Base-by-base conservation (phyloP, 2,113 vertebrate genomes). In the Romanogobio albipinnatus region DNA sequence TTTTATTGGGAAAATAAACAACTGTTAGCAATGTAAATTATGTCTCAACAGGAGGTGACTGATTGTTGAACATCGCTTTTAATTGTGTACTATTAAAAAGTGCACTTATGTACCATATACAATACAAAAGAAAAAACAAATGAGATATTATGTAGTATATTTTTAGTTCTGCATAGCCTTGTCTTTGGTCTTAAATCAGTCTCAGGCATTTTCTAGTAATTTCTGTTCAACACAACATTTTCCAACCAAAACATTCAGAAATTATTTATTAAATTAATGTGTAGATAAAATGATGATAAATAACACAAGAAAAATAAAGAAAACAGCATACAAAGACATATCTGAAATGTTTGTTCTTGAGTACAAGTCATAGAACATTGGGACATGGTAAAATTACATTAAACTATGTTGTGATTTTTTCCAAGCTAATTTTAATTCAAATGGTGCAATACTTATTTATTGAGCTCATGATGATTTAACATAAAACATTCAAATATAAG, bases 161-260 rank as follows among this genome's bases (percentile, higher is more conserved):
- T 53, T 10, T 15, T 84, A 70, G 33, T 51, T 84, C 75, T 89
- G 86, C 86, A 87, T 86, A 86, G 78, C 85, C 76, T 84, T 82
- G 74, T 84, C 88, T 89, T 89, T 87, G 84, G 81, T 86, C 45
- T 84, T 9, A 53, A 76, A 88, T 22, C 59, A 51, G 73, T 83
- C 29, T 58, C 74, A 14, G 39, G 15, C 70, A 45, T 47, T 51
- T 29, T 49, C 7, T 3, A 17, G 29, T 78, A 5, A 56, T 61
- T 75, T 51, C 26, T 61, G 24, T 58, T 77, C 33, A 10, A 59
- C 53, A 59, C 33, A 78, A 22, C 4, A 56, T 58, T 59, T 43
- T 58, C 5, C 53, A n/a, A 59, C 26, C 22, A 24, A 43, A 61
- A 61, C 13, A 24, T 26, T 47, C 8, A 24, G 1, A 62, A 26